Percentiles rank a stretch among this genome's conserved stretches.
Evolutionary conservation across 2,888 invertebrate genomes (phyloP).

Genomic region (Cheilosia impressa): DNA sequence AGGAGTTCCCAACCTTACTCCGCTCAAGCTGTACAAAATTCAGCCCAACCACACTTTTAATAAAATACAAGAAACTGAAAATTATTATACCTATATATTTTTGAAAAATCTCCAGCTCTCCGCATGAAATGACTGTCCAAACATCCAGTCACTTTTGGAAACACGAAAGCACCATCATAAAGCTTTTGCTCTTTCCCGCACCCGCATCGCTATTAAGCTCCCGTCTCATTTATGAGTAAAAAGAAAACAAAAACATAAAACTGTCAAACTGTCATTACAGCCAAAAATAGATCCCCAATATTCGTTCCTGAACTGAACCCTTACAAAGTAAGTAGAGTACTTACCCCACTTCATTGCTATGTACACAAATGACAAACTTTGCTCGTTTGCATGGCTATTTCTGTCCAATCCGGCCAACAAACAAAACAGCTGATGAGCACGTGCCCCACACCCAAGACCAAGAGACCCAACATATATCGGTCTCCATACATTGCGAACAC

Average conservation of each 20-base stretch:
- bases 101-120: neutral
- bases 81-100: too few relatives aligned
- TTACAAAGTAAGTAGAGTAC: slow-evolving; percentile 4
- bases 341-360: slow-evolving; percentile 5
- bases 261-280: slow-evolving; percentile 38
- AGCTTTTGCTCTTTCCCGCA: neutral
- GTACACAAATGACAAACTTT: slow-evolving; percentile 10
- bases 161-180: neutral
- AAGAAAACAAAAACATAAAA: neutral
- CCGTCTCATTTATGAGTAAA: neutral
- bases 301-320: slow-evolving; percentile 6
- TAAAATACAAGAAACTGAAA: too few relatives aligned
- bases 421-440: slow-evolving; percentile 60
- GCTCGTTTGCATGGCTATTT: slow-evolving; percentile 22
- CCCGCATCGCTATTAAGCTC: neutral
- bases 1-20: too few relatives aligned
- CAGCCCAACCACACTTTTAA: too few relatives aligned
- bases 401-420: slow-evolving; percentile 30
- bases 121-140: neutral
- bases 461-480: neutral
- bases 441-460: slow-evolving; percentile 3
- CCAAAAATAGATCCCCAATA: slow-evolving; percentile 32
- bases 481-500: neutral
- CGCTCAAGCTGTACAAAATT: too few relatives aligned
- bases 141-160: neutral